A percentile compares a stretch with the other conserved stretches of the same genome.
phyloP scores from a whole-genome alignment of 2,113 vertebrate species.

The Panurus biarmicus region DNA sequence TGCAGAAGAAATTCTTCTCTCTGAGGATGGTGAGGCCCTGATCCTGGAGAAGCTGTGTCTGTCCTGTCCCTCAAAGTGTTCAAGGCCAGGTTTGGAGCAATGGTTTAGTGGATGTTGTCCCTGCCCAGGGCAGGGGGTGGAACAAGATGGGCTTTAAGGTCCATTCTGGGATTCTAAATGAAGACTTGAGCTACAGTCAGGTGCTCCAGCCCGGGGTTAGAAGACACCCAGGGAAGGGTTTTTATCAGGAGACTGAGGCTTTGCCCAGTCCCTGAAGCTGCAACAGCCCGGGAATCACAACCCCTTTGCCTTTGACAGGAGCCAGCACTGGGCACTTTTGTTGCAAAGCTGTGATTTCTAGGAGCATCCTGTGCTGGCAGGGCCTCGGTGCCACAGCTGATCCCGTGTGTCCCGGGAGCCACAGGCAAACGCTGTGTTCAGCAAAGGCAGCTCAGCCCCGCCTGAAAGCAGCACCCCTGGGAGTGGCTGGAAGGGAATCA shows the following conservation, averaged over 20 bases:
- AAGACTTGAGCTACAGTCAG: fast-evolving
- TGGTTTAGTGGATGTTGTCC: not conserved
- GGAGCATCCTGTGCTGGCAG: not conserved
- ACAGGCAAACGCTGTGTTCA: not conserved
- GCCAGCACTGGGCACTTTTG: not conserved
- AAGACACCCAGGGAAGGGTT: too few relatives aligned
- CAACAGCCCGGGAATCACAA: not conserved
- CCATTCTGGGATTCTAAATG: not conserved
- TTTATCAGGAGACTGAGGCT: not conserved
- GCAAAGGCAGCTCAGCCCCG: not conserved
- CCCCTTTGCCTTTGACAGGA: not conserved
- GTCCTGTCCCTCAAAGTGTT: not conserved
- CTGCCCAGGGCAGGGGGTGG: not conserved
- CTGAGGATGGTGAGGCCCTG: not conserved
- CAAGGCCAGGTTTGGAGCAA: not conserved
- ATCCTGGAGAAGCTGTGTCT: not conserved
- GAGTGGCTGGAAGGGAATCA: not conserved
- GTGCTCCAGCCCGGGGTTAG: not conserved
- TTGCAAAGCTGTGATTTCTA: not conserved
- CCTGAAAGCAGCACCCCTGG: not conserved
- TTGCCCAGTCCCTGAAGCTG: not conserved
- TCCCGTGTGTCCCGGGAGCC: not conserved
- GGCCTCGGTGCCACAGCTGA: not conserved
- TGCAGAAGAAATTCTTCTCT: not conserved
- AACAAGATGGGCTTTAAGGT: not conserved